Evolutionary conservation across 2,888 invertebrate species (phyloP).

Genomic region (Amphipoea lucens): DNA sequence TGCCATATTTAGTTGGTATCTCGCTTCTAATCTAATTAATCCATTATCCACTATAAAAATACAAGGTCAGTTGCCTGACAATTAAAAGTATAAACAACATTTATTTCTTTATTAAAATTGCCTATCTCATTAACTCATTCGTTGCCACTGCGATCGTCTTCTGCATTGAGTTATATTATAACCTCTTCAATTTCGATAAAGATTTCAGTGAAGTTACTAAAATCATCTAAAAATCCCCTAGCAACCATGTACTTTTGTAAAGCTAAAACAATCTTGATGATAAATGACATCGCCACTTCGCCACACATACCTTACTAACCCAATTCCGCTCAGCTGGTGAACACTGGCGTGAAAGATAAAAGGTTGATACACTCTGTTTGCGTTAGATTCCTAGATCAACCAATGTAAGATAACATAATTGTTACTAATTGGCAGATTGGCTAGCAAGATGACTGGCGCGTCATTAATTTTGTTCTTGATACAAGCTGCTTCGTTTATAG

Average conservation of each 20-base stretch:
- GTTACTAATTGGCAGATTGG: slow-evolving; percentile 53
- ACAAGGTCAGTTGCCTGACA: slow-evolving; percentile 11
- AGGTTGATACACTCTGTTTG: slow-evolving; percentile 63
- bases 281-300: slow-evolving; percentile 40
- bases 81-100: slow-evolving; percentile 15
- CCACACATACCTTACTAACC: slow-evolving; percentile 46
- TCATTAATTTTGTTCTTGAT: slow-evolving; percentile 49
- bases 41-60: slow-evolving; percentile 6
- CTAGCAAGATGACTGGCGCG: slow-evolving; percentile 19
- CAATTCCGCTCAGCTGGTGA: slow-evolving; percentile 53
- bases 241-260: neutral
- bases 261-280: slow-evolving; percentile 37
- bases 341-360: slow-evolving; percentile 55
- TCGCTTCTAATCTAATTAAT: neutral
- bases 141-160: neutral
- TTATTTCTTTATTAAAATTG: neutral
- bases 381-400: slow-evolving; percentile 57
- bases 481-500: neutral
- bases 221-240: neutral
- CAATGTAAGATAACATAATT: slow-evolving; percentile 51
- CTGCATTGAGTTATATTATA: neutral
- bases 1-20: slow-evolving; percentile 11
- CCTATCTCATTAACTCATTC: neutral
- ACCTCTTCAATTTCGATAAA: neutral
- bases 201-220: neutral